A percentile compares a stretch with the other conserved stretches of the same genome.
These are phyloP conservation scores for Helicoverpa zea DNA, from an alignment of 1,140 invertebrate species.

Conservation along the genomic window DNA sequence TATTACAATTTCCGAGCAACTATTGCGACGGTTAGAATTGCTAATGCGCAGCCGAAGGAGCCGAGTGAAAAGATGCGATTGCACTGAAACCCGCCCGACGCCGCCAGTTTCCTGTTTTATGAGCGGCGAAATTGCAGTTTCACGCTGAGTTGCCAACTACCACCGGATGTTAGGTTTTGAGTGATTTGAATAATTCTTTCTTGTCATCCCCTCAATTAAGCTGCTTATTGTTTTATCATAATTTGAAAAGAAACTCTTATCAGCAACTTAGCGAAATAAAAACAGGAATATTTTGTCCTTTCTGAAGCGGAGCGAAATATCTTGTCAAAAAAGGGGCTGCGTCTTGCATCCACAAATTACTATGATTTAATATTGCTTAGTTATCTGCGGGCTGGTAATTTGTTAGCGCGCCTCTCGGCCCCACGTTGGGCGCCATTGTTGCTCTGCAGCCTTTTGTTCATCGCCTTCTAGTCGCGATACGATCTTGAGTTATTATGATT, in stretches of 20 bases:
- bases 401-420: conserved; percentile 80
- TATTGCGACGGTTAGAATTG: conserved; percentile 81
- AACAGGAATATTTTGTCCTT: conserved; percentile 67
- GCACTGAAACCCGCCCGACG: conserved; percentile 61
- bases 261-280: conserved; percentile 50
- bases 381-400: conserved; percentile 85
- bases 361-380: conserved; percentile 87
- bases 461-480: conserved; percentile 80
- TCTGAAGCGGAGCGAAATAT: conserved; percentile 67
- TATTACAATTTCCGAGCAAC: conserved; percentile 82
- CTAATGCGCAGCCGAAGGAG: conserved; percentile 75
- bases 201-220: neutral
- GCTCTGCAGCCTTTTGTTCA: conserved; percentile 82
- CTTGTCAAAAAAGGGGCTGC: conserved; percentile 72
- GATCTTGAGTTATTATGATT: conserved; percentile 86
- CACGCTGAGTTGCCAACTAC: conserved; percentile 70
- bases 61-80: conserved; percentile 80
- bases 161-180: conserved; percentile 69
- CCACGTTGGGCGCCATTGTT: conserved; percentile 81
- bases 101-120: conserved; percentile 73
- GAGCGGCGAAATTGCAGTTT: conserved; percentile 80
- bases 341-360: conserved; percentile 83
- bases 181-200: conserved; percentile 72
- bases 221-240: neutral
- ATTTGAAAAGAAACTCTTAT: conserved; percentile 17